Base-by-base conservation (phyloP, 2,888 invertebrate genomes). In the Cerastis rubricosa region DNA sequence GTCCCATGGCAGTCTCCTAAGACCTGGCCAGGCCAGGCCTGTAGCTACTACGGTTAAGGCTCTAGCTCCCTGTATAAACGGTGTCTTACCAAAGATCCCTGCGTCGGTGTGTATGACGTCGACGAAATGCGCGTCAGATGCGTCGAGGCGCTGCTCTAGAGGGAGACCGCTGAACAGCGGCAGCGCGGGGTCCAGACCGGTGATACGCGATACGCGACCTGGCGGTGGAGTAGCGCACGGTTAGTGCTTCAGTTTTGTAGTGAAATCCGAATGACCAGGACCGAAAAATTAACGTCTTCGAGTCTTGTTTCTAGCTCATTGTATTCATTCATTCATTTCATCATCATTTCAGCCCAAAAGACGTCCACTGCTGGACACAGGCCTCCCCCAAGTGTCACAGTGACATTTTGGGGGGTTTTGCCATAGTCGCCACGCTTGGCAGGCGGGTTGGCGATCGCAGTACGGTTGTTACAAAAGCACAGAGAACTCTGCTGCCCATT, bases 71-170 rank as follows among this genome's bases (percentile, higher is more conserved):
- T n/a, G 54, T 12, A n/a, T 1, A 57, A 57, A 14, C 29, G 25
- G 12, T 40, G 40, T 1, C 61, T 89, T 64, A 95, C 96, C 95
- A 71, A 96, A 96, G 78, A 96, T 95, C 0, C 97, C 97, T 4
- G 97, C 97, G 85, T 97, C 97, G 0, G 97, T 97, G 88, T 97
- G 97, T 82, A 97, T 97, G 43, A 97, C 96, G 86, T 97, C 97
- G 0, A 97, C 97, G 88, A 97, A 97, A 64, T 97, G 95, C 0
- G 97, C 97, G 85, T 97, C 97, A 0, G 94, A 89, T 0, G 94
- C 92, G 90, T 97, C 97, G 71, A 98, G 90, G 49, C 97, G 94
- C 65, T 97, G 94, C 77, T 93, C 95, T 17, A 94, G 89, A 0
- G 97, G 97, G 71, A 97, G 95, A 57, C 97, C 96, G 54, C 94